phyloP scores from a whole-genome alignment of 2,113 vertebrate genomes.

The Thunnus thynnus region DNA sequence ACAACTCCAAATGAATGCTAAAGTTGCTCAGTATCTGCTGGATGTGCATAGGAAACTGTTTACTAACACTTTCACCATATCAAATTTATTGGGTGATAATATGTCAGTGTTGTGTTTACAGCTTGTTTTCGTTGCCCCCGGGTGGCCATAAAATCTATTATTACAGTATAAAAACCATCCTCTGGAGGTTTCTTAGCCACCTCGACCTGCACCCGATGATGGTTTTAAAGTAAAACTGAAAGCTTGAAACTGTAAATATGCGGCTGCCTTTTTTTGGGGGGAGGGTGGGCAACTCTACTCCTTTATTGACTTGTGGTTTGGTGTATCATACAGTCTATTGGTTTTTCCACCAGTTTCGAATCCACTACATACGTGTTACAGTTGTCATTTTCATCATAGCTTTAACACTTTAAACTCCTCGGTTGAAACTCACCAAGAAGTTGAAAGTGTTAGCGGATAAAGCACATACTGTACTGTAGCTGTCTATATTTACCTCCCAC shows the following conservation, averaged over 20 bases:
- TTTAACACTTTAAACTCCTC: background rate
- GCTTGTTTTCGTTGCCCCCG: background rate
- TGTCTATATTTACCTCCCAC: conserved; percentile 10
- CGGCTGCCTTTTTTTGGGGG: background rate
- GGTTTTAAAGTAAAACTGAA: background rate
- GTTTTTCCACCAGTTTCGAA: conserved; percentile 3
- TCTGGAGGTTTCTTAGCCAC: background rate
- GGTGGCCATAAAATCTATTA: background rate
- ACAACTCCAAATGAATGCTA: background rate
- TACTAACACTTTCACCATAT: background rate
- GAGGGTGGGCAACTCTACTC: background rate
- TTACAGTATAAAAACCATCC: background rate
- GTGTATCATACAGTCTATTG: background rate
- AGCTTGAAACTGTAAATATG: background rate
- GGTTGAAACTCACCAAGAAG: background rate
- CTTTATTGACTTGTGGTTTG: background rate
- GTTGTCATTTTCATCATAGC: conserved; percentile 6
- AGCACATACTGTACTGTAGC: background rate
- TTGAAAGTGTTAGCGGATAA: conserved; percentile 29
- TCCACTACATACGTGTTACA: background rate
- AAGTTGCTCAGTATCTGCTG: background rate
- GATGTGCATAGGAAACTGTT: background rate
- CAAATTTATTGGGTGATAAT: background rate
- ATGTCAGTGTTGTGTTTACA: background rate
- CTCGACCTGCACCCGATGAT: background rate